Evolutionary conservation across 2,888 invertebrate genomes (phyloP), one percentile per base, ranked within the genome.

Genomic region (Habrosyne pyritoides): DNA sequence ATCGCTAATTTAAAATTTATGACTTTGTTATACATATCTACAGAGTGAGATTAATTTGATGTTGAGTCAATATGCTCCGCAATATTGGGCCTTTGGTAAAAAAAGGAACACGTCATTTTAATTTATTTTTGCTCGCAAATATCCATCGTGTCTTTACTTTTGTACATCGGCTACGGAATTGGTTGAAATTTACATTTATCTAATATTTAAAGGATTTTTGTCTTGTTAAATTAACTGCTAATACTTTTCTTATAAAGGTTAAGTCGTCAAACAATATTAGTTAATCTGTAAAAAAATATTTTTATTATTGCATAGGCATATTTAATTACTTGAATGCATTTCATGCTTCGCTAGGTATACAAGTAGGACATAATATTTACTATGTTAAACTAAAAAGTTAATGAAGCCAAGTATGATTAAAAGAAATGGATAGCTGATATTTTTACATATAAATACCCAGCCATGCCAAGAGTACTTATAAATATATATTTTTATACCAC

Each of bases 1-100:
- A 18, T 75, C 64, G 53, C 66, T 77, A 64, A 77, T 78, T 75
- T 75, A 78, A 78, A 75, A 79, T 79, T 69, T 75, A 81, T 78
- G 75, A 68, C 59, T 59, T 50, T 54, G 55, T 58, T 58, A 56
- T 62, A 68, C 64, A 61, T 64, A 63, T 33, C 18, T 65, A 66
- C 64, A 69, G 71, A 75, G 70, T 71, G 59, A 73, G 72, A 69
- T 76, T 78, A 77, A 73, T 71, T 77, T 75, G 72, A 63, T 68
- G 65, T 66, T 65, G 63, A 64, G 76, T 75, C 71, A 75, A 81
- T 75, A 75, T 70, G 69, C 70, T 68, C 63, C 62, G 57, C 66
- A 70, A 73, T 75, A 77, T 77, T 67, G 67, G 72, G 63, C 62
- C 50, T 46, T 21, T 50, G 50, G 28, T 18, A 50, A 18, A 49